Evolutionary conservation across 2,113 vertebrate genomes (phyloP).

Genomic region (Heloderma charlesbogerti): DNA sequence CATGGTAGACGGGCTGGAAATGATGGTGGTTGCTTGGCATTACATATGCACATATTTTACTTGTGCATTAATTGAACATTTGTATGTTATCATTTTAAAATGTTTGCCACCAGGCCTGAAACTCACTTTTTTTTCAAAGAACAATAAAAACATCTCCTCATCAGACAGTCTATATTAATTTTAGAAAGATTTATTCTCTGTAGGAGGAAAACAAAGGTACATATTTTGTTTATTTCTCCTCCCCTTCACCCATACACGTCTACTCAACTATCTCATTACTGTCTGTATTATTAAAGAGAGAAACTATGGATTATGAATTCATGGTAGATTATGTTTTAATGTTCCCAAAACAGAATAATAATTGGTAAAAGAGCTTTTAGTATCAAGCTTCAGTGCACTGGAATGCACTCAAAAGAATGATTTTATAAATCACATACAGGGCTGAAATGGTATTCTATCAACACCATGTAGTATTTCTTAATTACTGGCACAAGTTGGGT

Average conservation of each 20-base stretch:
- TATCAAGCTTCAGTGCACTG: slow-evolving; percentile 64
- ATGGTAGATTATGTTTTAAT: slow-evolving; percentile 70
- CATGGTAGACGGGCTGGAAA: no score
- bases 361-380: slow-evolving; percentile 70
- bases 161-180: neutral
- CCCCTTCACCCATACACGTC: slow-evolving; percentile 7
- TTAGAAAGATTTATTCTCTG: neutral
- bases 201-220: neutral
- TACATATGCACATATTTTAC: no score
- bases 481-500: neutral
- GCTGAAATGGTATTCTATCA: slow-evolving; percentile 41
- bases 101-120: neutral
- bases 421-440: slow-evolving; percentile 64
- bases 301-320: slow-evolving; percentile 70
- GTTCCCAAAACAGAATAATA: slow-evolving; percentile 71
- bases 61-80: neutral
- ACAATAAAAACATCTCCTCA: neutral
- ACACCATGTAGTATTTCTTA: neutral
- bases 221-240: neutral
- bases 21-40: no score
- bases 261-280: slow-evolving; percentile 45
- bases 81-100: neutral
- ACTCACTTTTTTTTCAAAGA: no score
- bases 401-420: slow-evolving; percentile 65
- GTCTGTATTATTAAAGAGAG: slow-evolving; percentile 62